A percentile compares a stretch with the other conserved stretches of the same genome.
phyloP scores from a whole-genome alignment of 1,140 invertebrate species.

The Oscheius sp. region DNA sequence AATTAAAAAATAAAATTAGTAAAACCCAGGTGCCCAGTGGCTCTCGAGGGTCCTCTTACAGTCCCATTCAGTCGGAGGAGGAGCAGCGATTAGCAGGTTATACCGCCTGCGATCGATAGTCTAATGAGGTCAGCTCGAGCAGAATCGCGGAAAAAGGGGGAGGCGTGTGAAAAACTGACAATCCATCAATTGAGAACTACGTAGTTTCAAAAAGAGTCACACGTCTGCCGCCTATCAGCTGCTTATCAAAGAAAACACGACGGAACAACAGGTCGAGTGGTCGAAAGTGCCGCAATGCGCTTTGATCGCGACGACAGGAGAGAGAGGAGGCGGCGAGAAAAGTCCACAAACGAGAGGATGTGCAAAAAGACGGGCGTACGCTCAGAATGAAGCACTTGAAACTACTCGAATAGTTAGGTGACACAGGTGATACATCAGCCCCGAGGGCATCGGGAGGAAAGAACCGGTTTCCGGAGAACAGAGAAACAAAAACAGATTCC shows the following conservation, averaged over 20 bases:
- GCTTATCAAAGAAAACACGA: neutral
- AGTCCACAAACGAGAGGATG: constrained; percentile 4
- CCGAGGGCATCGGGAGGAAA: too few species aligned
- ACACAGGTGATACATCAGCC: too few species aligned
- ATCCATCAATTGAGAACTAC: too few species aligned
- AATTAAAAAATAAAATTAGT: too few species aligned
- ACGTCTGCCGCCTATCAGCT: neutral
- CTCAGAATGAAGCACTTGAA: too few species aligned
- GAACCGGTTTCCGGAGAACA: too few species aligned
- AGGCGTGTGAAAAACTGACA: neutral
- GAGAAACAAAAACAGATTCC: too few species aligned
- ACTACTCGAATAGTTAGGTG: too few species aligned
- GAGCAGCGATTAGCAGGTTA: constrained; percentile 3
- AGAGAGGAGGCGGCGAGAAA: neutral
- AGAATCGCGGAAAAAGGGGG: neutral
- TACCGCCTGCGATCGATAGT: constrained; percentile 7
- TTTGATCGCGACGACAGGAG: neutral
- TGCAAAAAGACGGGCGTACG: too few species aligned
- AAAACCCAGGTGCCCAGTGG: too few species aligned
- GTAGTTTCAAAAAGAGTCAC: neutral
- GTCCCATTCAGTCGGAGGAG: too few species aligned
- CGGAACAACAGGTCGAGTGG: constrained; percentile 1
- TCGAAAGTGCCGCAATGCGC: neutral
- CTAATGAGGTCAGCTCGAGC: constrained; percentile 10
- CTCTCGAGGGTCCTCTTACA: too few species aligned